These are phyloP conservation scores for Zhuqinia jingwanae DNA, from an alignment of 2,888 invertebrate species.

Conservation along the genomic window DNA sequence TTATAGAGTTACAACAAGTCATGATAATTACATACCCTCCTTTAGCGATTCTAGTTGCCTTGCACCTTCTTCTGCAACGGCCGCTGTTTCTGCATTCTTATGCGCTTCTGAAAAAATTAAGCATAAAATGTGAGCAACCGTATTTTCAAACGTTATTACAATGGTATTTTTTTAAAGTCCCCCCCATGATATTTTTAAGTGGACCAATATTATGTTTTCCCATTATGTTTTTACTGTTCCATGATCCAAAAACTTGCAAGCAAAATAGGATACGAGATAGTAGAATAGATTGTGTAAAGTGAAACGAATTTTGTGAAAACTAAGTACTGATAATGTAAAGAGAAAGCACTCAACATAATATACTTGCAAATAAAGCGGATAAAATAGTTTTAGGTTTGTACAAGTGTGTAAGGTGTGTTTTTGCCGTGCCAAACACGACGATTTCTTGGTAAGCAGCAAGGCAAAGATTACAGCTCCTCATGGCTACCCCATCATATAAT, in stretches of 20 bases:
- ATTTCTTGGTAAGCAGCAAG: constrained; percentile 67
- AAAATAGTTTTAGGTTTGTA: constrained; percentile 2
- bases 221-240: background rate
- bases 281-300: too few relatives aligned
- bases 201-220: background rate
- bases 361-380: constrained; percentile 11
- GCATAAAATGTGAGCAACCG: background rate
- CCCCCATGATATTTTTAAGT: too few relatives aligned
- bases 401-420: too few relatives aligned
- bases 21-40: background rate
- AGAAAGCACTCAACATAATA: constrained; percentile 9
- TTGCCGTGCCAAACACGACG: constrained; percentile 29
- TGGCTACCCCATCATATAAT: constrained; percentile 61
- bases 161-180: too few relatives aligned
- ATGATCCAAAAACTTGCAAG: too few relatives aligned
- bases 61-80: constrained; percentile 17
- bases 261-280: too few relatives aligned
- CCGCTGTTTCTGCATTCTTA: background rate
- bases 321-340: background rate
- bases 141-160: too few relatives aligned
- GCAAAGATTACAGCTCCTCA: constrained; percentile 74
- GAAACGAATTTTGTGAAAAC: too few relatives aligned
- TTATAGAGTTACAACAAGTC: too few relatives aligned
- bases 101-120: constrained; percentile 11
- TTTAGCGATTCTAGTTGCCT: background rate